phyloP scores from a whole-genome alignment of 2,888 invertebrate species.

The Disparrhopalites patrizii region DNA sequence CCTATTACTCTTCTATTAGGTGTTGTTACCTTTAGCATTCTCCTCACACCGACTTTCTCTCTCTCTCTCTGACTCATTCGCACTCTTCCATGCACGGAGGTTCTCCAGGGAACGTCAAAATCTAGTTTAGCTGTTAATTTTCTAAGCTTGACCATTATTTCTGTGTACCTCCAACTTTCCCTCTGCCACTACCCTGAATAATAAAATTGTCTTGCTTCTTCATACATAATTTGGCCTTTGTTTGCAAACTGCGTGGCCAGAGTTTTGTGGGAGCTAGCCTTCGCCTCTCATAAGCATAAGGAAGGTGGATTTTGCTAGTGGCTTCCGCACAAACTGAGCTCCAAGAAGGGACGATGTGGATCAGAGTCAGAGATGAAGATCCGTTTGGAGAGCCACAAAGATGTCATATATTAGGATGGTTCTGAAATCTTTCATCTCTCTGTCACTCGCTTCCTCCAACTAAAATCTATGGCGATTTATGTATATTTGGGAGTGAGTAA shows the following conservation, averaged over 20 bases:
- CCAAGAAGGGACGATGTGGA: background rate
- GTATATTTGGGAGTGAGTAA: too few relatives aligned
- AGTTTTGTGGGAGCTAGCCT: background rate
- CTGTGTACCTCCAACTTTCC: too few relatives aligned
- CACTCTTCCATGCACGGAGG: background rate
- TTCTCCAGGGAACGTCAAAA: background rate
- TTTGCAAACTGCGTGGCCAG: too few relatives aligned
- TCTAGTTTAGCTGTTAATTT: too few relatives aligned
- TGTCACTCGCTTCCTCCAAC: too few relatives aligned
- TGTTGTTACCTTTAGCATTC: slow-evolving; percentile 3
- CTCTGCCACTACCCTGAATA: too few relatives aligned
- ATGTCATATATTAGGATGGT: slow-evolving; percentile 16
- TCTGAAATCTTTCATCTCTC: slow-evolving; percentile 16
- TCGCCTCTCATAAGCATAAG: background rate
- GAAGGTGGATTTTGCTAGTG: background rate
- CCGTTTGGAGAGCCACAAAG: background rate
- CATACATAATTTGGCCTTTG: too few relatives aligned
- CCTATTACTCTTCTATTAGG: background rate
- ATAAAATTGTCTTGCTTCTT: too few relatives aligned
- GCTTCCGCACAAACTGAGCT: background rate
- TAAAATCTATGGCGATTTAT: too few relatives aligned
- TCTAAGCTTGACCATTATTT: too few relatives aligned
- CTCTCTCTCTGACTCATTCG: background rate
- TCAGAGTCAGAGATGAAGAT: background rate
- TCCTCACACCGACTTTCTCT: background rate